These are phyloP conservation scores for Hypotaenidia okinawae DNA, from an alignment of 2,797 vertebrate genomes.

Conservation along the genomic window DNA sequence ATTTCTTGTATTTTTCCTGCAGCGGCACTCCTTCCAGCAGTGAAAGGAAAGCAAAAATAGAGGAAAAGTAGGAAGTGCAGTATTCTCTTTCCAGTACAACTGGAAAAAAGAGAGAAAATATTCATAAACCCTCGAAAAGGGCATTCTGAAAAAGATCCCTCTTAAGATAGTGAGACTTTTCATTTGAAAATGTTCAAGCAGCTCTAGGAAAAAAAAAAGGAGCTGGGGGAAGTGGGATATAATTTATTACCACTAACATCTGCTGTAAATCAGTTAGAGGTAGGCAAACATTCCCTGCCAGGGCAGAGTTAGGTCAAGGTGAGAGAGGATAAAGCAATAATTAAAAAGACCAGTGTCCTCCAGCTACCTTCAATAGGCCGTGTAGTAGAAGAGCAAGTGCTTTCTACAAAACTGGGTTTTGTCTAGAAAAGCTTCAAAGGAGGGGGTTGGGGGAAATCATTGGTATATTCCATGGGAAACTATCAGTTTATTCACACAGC, in stretches of 20 bases:
- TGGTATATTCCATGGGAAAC: not conserved
- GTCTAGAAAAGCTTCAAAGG: not conserved
- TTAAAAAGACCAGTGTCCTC: not conserved
- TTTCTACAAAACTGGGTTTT: not conserved
- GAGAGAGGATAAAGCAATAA: conserved; percentile 61
- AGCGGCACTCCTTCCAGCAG: not conserved
- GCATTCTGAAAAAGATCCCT: not conserved
- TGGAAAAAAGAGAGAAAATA: not conserved
- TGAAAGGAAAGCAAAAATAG: not conserved
- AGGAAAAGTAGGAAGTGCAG: not conserved
- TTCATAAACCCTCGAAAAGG: not conserved
- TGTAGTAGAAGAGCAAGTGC: not conserved
- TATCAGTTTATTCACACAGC: not conserved
- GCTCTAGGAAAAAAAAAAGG: not conserved
- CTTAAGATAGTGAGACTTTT: conserved; percentile 51
- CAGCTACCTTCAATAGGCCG: not conserved
- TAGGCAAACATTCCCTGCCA: conserved; percentile 63
- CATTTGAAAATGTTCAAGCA: conserved; percentile 52
- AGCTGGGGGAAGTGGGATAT: conserved; percentile 47
- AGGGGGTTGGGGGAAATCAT: rapidly evolving
- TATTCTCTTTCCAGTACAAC: not conserved
- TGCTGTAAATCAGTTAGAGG: conserved; percentile 67
- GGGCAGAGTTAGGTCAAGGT: conserved; percentile 64
- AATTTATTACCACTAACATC: conserved; percentile 68
- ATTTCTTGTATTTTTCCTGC: not conserved